A percentile compares a stretch with the other conserved stretches of the same genome.
Evolutionary conservation across 2,797 vertebrate species (phyloP).

Genomic region (Chloroceryle inda): DNA sequence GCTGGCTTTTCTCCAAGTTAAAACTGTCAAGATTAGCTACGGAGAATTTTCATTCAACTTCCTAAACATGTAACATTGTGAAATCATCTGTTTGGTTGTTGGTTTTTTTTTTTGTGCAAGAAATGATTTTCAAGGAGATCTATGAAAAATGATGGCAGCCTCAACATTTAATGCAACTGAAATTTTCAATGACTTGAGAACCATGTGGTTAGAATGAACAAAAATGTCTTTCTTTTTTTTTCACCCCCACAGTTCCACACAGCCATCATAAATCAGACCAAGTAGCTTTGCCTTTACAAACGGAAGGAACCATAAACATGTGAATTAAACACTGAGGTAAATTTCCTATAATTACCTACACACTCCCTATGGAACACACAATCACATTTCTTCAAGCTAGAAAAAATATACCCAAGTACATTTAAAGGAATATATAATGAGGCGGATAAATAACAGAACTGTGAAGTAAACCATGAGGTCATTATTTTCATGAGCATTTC

Average conservation of each 20-base stretch:
- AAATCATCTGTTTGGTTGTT: background rate
- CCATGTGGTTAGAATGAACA: background rate
- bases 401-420: background rate
- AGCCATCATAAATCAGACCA: conserved; percentile 21
- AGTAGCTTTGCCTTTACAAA: conserved; percentile 1
- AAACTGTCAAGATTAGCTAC: conserved; percentile 20
- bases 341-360: background rate
- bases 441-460: conserved; percentile 34
- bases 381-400: background rate
- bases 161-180: background rate
- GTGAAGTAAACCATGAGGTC: conserved; percentile 58
- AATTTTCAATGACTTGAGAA: background rate
- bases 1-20: conserved; percentile 8
- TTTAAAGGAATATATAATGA: background rate
- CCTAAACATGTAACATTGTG: conserved; percentile 7
- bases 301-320: background rate
- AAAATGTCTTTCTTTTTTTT: background rate
- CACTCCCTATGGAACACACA: background rate
- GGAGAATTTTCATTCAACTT: conserved; percentile 36
- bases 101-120: background rate
- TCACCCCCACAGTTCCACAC: background rate
- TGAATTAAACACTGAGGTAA: background rate
- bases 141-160: conserved; percentile 7
- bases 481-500: conserved; percentile 20
- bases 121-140: conserved; percentile 52